Conservation (phyloP, 2,113 vertebrate species). For the Murina feae region DNA sequence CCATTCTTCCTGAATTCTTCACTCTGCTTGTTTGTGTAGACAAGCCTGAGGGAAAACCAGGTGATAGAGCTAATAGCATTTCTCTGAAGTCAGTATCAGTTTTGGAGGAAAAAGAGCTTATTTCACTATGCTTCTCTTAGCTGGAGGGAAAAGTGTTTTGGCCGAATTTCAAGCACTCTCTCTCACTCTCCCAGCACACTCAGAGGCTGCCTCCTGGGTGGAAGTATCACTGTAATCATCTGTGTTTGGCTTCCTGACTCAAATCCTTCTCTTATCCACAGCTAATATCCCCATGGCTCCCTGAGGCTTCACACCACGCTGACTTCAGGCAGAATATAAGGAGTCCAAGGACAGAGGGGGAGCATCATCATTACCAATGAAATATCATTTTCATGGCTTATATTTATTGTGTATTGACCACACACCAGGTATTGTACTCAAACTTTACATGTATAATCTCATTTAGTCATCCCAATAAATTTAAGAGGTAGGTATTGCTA, state of each 20-base stretch:
- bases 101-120: not conserved
- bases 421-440: not conserved
- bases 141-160: not conserved
- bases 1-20: not conserved
- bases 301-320: not conserved
- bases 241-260: not conserved
- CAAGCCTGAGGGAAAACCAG: not conserved
- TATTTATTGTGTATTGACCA: not conserved
- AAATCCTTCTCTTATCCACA: not conserved
- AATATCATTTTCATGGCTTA: not conserved
- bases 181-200: not conserved
- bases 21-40: not conserved
- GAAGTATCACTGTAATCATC: not conserved
- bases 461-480: not conserved
- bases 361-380: not conserved
- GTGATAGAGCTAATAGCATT: not conserved
- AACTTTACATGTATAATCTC: not conserved
- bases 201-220: not conserved
- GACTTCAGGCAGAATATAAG: not conserved
- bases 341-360: not conserved
- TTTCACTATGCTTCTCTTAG: not conserved
- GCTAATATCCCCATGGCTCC: not conserved
- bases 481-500: not conserved
- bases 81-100: not conserved
- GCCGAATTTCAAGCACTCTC: not conserved